Base-by-base conservation (phyloP, 2,888 invertebrate species). In the Rhogogaster chlorosoma region DNA sequence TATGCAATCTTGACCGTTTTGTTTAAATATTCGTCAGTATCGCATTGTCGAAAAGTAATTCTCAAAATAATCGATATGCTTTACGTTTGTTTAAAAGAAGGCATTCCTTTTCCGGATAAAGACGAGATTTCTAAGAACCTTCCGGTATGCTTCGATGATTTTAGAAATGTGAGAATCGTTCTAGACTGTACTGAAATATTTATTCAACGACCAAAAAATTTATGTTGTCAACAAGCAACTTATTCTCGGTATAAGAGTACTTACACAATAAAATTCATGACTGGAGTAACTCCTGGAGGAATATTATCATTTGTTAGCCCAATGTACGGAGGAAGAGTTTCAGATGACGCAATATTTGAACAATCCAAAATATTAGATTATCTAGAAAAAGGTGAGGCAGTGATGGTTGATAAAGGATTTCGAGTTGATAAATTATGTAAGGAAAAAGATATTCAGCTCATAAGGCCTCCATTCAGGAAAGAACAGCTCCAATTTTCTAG, bases 131-230 rank as follows among this genome's bases (percentile, higher is more conserved):
- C 71, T n/a, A 86, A 85, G 83, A 90, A 88, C 85, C 71, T 90
- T 36, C 89, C 88, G 15, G 18, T 38, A 1, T 89, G 88, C 84
- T 90, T 90, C 87, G 38, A 87, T 73, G 85, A 84, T 49, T 89
- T 88, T 86, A 71, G 85, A 84, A 80, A 88, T 73, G 86, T 88
- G 3, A 38, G 87, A 70, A 86, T 89, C 18, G 87, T 90, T 22
- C 61, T 89, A 71, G 89, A 89, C 84, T 90, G 89, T 64, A 88
- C 88, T n/a, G 88, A 89, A 85, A 84, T 89, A 29, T 64, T 78
- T 29, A 85, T 88, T 29, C 85, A 89, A 71, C 84, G 86, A 49
- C 84, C 87, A 32, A 86, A 86, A 75, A 85, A 85, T 70, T 61
- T 89, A 10, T 85, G 86, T 36, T 88, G 88, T 83, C 85, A 87